Percentiles rank a stretch among this genome's conserved stretches.
These are phyloP conservation scores for Catharus minimus DNA, from an alignment of 2,113 vertebrate genomes.

Conservation along the genomic window DNA sequence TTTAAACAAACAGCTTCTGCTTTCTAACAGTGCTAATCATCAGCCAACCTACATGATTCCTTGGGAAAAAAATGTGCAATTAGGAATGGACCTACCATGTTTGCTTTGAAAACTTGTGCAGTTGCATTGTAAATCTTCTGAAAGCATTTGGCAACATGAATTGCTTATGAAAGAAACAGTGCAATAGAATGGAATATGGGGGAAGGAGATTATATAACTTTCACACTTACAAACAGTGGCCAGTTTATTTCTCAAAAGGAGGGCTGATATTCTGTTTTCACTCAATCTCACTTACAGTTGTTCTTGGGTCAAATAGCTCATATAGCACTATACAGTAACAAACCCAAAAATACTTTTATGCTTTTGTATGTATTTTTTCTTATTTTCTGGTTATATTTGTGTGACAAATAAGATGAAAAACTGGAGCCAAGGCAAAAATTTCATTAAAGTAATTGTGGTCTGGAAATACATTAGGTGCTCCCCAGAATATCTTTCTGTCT, in stretches of 20 bases:
- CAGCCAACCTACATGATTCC: background rate
- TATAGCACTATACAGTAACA: background rate
- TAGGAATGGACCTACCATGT: background rate
- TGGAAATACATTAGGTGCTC: background rate
- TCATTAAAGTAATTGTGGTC: background rate
- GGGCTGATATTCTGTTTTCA: background rate
- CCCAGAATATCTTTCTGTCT: background rate
- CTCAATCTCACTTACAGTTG: background rate
- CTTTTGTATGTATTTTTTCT: background rate
- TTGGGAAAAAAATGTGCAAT: background rate
- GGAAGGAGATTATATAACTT: background rate
- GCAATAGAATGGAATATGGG: background rate
- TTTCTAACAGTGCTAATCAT: background rate
- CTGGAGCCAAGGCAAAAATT: background rate
- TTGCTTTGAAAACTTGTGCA: background rate
- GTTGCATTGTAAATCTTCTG: background rate
- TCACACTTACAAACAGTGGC: background rate
- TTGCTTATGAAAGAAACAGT: background rate
- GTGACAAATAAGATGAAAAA: background rate
- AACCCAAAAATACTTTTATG: background rate
- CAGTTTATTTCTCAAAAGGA: background rate
- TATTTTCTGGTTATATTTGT: background rate
- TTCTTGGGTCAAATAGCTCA: background rate
- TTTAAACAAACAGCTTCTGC: background rate
- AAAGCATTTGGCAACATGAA: conserved; percentile 7